phyloP scores from a whole-genome alignment of 2,888 invertebrate species.

The Gastrophysa polygoni region DNA sequence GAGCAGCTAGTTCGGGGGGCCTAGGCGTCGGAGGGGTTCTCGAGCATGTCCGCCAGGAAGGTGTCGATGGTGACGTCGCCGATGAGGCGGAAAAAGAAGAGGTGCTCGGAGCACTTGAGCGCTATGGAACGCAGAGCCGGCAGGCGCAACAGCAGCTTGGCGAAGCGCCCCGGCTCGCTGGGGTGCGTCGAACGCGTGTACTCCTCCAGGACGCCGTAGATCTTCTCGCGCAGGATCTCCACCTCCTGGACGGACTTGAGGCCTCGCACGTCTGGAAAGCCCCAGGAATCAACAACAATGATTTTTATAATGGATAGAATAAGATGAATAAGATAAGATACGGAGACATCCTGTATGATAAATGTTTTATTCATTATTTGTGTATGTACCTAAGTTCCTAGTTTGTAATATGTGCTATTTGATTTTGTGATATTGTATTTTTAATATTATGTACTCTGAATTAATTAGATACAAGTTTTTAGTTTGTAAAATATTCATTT shows the following conservation, averaged over 20 bases:
- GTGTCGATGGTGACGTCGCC: constrained; percentile 85
- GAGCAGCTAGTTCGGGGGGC: no score
- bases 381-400: no score
- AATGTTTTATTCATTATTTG: no score
- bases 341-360: no score
- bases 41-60: constrained; percentile 83
- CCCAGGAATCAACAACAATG: no score
- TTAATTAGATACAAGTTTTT: no score
- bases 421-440: no score
- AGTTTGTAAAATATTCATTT: no score
- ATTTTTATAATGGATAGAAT: no score
- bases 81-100: constrained; percentile 92
- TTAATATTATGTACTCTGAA: no score
- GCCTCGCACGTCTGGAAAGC: constrained; percentile 73
- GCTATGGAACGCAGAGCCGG: constrained; percentile 91
- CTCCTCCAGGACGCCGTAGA: constrained; percentile 93
- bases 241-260: constrained; percentile 82
- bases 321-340: no score
- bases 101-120: constrained; percentile 91
- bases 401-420: no score
- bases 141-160: constrained; percentile 87
- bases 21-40: constrained; percentile 57
- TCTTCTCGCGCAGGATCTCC: constrained; percentile 89
- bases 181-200: constrained; percentile 89
- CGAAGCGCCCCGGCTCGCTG: constrained; percentile 93